Evolutionary conservation across 1,140 invertebrate species (phyloP), one percentile per base, ranked within the genome.

Genomic region (Procambarus virginalis): DNA sequence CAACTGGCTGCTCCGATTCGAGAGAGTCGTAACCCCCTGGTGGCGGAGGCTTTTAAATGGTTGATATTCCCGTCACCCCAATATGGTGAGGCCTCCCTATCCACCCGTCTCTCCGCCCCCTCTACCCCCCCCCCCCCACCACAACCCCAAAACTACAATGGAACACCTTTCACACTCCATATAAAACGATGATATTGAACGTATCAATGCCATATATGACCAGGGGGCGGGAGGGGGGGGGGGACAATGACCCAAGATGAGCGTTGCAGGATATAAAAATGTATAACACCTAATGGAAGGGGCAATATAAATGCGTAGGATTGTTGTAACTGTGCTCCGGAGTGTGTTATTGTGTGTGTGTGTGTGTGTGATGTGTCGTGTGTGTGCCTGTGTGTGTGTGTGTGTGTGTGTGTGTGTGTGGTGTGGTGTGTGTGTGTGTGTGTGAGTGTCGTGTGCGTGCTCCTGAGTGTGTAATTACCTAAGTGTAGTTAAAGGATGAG

Each of bases 21-120:
- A 22, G 79, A 88, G 78, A 55, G 78, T 82, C 77, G 78, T 82
- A 70, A 84, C 81, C 68, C 81, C 64, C 84, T 81, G 78, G 81
- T 58, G 84, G 87, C 79, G n/a, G 12, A 89, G 87, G 87, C 75
- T 89, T 89, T 84, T 84, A n/a, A n/a, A 89, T 84, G 87, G 73
- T 51, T 88, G 86, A 88, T 88, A 73, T 79, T 88, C 86, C 86
- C 60, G 86, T 88, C 86, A 88, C 64, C 81, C 80, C 80, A 89
- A 68, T 78, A 84, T 84, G 73, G 55, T 84, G 51, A 73, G 68
- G 17, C 46, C 81, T 77, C 81, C 73, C 73, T 84, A 78, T 84
- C 79, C 87, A 81, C 70, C 22, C 85, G 34, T 46, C 34, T 48
- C 17, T 70, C 83, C 68, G 60, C 84, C n/a, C 75, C 75, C 51